Base-by-base conservation (phyloP, 2,888 invertebrate genomes). In the Pristionchus exspectatus region DNA sequence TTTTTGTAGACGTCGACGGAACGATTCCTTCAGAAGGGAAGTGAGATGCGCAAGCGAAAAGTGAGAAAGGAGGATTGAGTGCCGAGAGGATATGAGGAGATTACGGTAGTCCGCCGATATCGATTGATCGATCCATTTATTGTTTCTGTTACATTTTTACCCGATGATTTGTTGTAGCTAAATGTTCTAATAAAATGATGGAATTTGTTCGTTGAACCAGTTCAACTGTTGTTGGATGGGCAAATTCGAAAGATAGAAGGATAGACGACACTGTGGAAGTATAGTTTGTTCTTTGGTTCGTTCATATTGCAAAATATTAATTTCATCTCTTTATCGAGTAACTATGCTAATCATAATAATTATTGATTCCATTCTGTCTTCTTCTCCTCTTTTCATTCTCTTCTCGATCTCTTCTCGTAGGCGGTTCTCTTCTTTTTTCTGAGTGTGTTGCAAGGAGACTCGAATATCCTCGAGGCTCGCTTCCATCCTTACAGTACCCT, bases 61-160 rank as follows among this genome's bases (percentile, higher is more conserved):
- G 44, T 24, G n/a, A 77, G 77, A 44, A 44, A 77, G 77, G 77
- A 77, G 77, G 77, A 77, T n/a, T 77, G 77, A 77, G n/a, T 38
- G n/a, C 50, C 44, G 14, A 44, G 5, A 24, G 44, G 77, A 44
- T 10, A 18, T 2, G 74, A 74, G 38, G 74, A 77, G 72, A 33
- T 77, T 77, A 77, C 77, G 38, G 77, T 44, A 77, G 77, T 18
- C 50, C 12, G 24, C 9, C 10, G 77, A 38, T 44, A 38, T 77
- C 24, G 44, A 77, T 24, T 33, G 38, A 44, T n/a, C 33, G 7
- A n/a, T 44, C 44, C 16, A 44, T 50, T 72, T 30, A 14, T 33
- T 72, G 72, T 72, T 72, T 30, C 72, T 72, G 30, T 59, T 59
- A 21, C 59, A 24, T 72, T 72, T 72, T 72, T 33, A 72, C 72